A percentile compares a stretch with the other conserved stretches of the same genome.
Conservation (phyloP, 2,888 invertebrate species). For the Caenorhabditis panamensis region DNA sequence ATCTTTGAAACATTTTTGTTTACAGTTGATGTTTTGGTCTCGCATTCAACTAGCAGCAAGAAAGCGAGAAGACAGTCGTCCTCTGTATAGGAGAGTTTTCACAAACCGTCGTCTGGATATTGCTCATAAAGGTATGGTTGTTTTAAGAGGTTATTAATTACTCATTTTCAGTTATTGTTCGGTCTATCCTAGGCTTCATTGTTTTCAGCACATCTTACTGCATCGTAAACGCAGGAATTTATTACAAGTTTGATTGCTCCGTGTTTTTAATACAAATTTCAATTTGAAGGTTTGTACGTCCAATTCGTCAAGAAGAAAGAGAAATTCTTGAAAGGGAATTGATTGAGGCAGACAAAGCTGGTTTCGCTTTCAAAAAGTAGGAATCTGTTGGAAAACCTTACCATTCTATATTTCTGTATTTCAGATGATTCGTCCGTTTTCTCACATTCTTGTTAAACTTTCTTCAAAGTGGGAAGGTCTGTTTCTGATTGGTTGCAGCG, state of each 20-base stretch:
- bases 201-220: conserved; percentile 77
- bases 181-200: conserved; percentile 75
- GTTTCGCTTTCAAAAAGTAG: conserved; percentile 72
- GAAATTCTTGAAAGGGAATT: conserved; percentile 77
- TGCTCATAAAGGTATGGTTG: conserved; percentile 74
- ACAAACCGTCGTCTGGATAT: conserved; percentile 79
- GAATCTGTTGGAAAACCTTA: neutral
- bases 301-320: conserved; percentile 75
- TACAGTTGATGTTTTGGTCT: conserved; percentile 68
- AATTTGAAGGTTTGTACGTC: conserved; percentile 72
- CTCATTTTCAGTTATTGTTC: conserved; percentile 70
- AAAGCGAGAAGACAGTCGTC: conserved; percentile 74
- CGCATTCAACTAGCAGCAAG: conserved; percentile 62
- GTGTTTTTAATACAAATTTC: neutral
- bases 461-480: conserved; percentile 63
- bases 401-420: too few species aligned
- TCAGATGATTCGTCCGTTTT: conserved; percentile 62
- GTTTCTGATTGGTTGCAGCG: conserved; percentile 69
- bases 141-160: neutral
- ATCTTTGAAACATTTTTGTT: neutral
- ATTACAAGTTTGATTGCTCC: conserved; percentile 68
- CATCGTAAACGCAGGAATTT: conserved; percentile 75
- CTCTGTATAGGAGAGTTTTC: conserved; percentile 79
- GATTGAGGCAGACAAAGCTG: conserved; percentile 79
- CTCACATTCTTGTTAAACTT: conserved; percentile 35